Evolutionary conservation across 2,113 vertebrate species (phyloP).

Genomic region (Sapayoa aenigma): DNA sequence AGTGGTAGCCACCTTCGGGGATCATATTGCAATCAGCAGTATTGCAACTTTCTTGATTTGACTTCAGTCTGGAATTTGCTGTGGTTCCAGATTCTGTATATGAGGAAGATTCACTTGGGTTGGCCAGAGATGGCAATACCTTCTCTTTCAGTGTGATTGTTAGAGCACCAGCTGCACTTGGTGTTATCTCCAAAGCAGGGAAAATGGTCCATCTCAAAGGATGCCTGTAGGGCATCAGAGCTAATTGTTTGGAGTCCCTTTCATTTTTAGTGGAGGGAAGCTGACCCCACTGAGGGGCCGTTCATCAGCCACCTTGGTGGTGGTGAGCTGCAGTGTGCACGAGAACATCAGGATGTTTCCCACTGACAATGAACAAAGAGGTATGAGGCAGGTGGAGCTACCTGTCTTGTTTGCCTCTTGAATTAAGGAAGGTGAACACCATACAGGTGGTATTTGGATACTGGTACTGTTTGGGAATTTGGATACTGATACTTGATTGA

Average conservation of each 20-base stretch:
- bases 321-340: not conserved
- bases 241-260: not conserved
- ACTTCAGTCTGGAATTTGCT: not conserved
- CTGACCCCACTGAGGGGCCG: rapidly evolving
- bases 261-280: not conserved
- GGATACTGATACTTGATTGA: not conserved
- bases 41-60: not conserved
- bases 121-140: not conserved
- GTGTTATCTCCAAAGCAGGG: not conserved
- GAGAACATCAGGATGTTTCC: not conserved
- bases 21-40: not conserved
- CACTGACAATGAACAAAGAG: not conserved
- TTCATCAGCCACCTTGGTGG: not conserved
- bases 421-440: not conserved
- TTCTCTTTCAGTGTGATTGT: not conserved
- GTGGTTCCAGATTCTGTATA: not conserved
- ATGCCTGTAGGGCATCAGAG: not conserved
- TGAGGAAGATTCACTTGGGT: not conserved
- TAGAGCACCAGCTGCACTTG: not conserved
- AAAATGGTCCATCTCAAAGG: not conserved
- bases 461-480: not conserved
- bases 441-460: not conserved
- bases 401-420: not conserved
- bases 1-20: not conserved
- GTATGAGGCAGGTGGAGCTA: not conserved